Conservation (phyloP, 2,888 invertebrate species). For the Sesia apiformis region DNA sequence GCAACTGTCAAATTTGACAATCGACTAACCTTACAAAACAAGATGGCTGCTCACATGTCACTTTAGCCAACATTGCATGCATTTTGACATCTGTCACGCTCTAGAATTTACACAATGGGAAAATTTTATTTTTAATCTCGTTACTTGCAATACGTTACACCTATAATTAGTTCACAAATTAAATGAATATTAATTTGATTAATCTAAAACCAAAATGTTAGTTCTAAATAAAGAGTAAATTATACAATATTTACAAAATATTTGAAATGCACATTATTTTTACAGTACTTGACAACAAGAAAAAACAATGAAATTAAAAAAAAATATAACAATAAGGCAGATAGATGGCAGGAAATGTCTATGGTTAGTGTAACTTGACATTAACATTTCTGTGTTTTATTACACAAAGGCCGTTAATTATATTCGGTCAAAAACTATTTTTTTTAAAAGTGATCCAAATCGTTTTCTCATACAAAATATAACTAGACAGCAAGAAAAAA, state of each 20-base stretch:
- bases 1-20: constrained; percentile 36
- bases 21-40: constrained; percentile 60
- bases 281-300: too few relatives aligned
- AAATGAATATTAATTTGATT: constrained; percentile 10
- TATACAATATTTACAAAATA: too few relatives aligned
- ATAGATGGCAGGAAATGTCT: background rate
- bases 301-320: background rate
- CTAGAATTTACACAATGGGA: constrained; percentile 52
- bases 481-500: too few relatives aligned
- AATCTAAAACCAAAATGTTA: constrained; percentile 4
- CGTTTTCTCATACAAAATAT: too few relatives aligned
- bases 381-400: background rate
- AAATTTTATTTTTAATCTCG: constrained; percentile 8
- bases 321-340: background rate
- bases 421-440: background rate
- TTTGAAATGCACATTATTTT: too few relatives aligned
- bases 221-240: too few relatives aligned
- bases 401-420: background rate
- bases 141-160: too few relatives aligned
- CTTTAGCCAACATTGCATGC: constrained; percentile 61
- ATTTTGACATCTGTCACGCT: constrained; percentile 66
- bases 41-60: constrained; percentile 55
- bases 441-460: too few relatives aligned
- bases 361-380: background rate
- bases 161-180: too few relatives aligned